Conservation (phyloP, 2,888 invertebrate genomes). For the Apoderus coryli region DNA sequence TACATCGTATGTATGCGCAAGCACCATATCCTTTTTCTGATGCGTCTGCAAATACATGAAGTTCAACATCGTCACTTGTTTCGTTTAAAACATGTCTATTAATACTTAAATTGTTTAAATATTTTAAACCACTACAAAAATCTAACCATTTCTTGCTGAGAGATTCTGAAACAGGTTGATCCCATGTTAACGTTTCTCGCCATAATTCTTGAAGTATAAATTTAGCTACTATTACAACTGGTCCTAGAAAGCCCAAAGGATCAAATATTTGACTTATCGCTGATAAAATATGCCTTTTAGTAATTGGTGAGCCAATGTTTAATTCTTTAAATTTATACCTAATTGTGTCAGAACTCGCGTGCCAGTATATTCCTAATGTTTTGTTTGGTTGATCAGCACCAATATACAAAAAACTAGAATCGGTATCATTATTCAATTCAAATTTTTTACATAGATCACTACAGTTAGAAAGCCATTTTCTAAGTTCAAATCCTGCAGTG, state of each 20-base stretch:
- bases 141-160: constrained; percentile 6
- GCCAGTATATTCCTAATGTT: constrained; percentile 13
- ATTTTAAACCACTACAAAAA: constrained; percentile 7
- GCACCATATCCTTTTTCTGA: too few relatives aligned
- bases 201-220: constrained; percentile 11
- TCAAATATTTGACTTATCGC: constrained; percentile 11
- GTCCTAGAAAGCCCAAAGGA: constrained; percentile 12
- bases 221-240: constrained; percentile 10
- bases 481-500: constrained; percentile 13
- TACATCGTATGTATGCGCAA: too few relatives aligned
- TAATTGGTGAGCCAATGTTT: not conserved
- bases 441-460: constrained; percentile 7
- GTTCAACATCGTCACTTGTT: constrained; percentile 4
- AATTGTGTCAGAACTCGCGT: constrained; percentile 8
- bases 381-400: constrained; percentile 12
- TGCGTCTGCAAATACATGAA: constrained; percentile 12
- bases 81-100: constrained; percentile 6
- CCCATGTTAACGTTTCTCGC: constrained; percentile 11
- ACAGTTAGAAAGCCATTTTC: constrained; percentile 13
- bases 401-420: too few relatives aligned
- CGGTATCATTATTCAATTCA: constrained; percentile 4
- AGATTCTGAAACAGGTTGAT: constrained; percentile 8
- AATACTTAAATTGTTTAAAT: constrained; percentile 5
- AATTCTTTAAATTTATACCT: constrained; percentile 7
- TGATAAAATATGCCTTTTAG: constrained; percentile 11